A percentile compares a stretch with the other conserved stretches of the same genome.
Evolutionary conservation across 2,888 invertebrate species (phyloP).

Genomic region (Saturnia japonica): DNA sequence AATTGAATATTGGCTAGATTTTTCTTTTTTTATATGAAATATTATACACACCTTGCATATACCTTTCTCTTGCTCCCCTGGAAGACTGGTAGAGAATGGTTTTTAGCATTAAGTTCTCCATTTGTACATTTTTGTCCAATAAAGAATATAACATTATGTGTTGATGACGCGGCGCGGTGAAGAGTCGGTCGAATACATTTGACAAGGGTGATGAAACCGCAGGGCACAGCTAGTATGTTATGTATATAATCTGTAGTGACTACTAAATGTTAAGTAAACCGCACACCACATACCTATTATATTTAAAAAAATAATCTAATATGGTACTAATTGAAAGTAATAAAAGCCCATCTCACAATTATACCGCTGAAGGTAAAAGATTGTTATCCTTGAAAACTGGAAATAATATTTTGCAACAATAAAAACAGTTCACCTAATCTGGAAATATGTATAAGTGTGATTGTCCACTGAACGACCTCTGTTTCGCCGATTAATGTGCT

Average conservation of each 20-base stretch:
- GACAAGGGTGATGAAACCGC: no score
- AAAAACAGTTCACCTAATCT: conserved; percentile 53
- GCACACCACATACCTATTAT: neutral
- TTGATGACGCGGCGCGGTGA: no score
- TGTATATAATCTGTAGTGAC: neutral
- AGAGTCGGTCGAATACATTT: no score
- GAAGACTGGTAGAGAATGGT: no score
- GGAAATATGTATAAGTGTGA: conserved; percentile 54
- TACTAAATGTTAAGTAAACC: neutral
- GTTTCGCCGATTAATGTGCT: conserved; percentile 65
- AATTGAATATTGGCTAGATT: no score
- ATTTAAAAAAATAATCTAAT: neutral
- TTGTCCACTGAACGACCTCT: conserved; percentile 67
- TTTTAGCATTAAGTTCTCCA: no score
- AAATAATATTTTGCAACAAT: conserved; percentile 56
- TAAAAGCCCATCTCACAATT: conserved; percentile 33
- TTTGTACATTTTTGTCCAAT: no score
- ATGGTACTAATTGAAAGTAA: conserved; percentile 17
- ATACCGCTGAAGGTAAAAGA: conserved; percentile 37
- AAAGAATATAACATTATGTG: no score
- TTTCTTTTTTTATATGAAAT: no score
- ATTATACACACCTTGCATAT: no score
- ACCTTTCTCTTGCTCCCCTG: no score
- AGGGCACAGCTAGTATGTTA: no score
- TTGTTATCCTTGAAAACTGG: conserved; percentile 64